Conservation (phyloP, 2,888 invertebrate species). For the Chymomyza amoena region DNA sequence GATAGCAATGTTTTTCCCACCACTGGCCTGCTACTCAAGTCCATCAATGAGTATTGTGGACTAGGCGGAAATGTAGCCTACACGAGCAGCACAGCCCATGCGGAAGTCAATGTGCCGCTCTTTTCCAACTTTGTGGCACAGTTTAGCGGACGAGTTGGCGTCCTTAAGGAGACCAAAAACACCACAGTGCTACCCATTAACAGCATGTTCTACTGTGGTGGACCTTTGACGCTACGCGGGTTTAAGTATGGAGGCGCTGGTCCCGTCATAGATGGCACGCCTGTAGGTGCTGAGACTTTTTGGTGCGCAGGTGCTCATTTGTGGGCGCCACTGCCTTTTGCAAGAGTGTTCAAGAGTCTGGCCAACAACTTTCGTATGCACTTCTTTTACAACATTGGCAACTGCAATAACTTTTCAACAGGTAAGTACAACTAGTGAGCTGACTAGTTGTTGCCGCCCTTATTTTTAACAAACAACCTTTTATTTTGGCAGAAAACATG, state of each 20-base stretch:
- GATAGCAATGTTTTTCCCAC: constrained; percentile 90
- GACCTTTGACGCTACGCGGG: constrained; percentile 92
- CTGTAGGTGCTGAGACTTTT: constrained; percentile 88
- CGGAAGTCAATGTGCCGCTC: constrained; percentile 85
- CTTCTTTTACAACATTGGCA: constrained; percentile 93
- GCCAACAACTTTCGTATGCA: constrained; percentile 93
- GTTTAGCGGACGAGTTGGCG: constrained; percentile 74
- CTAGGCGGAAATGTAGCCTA: constrained; percentile 96
- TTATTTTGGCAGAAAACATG: constrained; percentile 79
- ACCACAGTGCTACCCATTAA: constrained; percentile 73
- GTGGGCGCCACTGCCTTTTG: constrained; percentile 94
- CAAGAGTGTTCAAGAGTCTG: constrained; percentile 87
- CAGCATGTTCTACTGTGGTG: constrained; percentile 82
- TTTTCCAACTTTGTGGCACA: constrained; percentile 78
- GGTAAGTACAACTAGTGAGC: constrained; percentile 48
- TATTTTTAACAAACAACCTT: background rate
- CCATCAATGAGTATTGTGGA: constrained; percentile 89
- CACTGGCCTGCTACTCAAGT: constrained; percentile 85
- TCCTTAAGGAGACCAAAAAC: constrained; percentile 72
- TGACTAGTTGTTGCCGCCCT: background rate
- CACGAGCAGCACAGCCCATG: constrained; percentile 87
- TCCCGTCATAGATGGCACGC: constrained; percentile 88
- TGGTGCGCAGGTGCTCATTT: constrained; percentile 93
- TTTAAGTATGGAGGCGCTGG: constrained; percentile 93
- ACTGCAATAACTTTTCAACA: constrained; percentile 81